phyloP scores from a whole-genome alignment of 2,113 vertebrate genomes.

The Erythrolamprus reginae region DNA sequence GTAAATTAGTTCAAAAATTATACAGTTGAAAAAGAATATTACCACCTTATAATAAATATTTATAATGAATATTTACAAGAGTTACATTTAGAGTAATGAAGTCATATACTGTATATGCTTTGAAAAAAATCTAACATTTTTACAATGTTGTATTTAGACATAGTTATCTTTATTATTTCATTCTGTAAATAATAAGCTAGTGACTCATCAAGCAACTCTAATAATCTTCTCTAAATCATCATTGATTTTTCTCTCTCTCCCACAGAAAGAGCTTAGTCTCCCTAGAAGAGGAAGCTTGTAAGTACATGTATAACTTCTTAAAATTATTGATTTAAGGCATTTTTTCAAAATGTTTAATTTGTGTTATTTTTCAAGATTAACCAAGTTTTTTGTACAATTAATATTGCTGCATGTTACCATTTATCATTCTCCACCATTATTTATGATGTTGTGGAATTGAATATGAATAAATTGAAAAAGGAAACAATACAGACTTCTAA shows the following conservation, averaged over 20 bases:
- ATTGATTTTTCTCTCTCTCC: conserved; percentile 39
- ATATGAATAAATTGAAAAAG: not conserved
- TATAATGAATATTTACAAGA: not conserved
- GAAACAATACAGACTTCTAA: not conserved
- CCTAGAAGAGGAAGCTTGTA: conserved; percentile 98
- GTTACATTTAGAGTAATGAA: fast-evolving
- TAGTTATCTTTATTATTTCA: not conserved
- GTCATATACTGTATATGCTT: not conserved
- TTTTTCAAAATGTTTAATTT: not conserved
- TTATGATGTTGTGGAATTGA: not conserved
- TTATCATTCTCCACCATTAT: not conserved
- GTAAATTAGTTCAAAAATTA: not conserved
- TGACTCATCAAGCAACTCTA: not conserved
- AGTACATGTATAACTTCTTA: conserved; percentile 73
- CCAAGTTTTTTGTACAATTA: conserved; percentile 24
- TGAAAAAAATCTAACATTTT: not conserved
- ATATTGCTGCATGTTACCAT: not conserved
- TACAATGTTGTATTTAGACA: not conserved
- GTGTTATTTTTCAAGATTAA: not conserved
- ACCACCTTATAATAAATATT: too few species aligned
- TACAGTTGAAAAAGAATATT: not conserved
- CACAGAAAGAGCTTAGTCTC: conserved; percentile 95
- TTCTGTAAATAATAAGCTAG: not conserved
- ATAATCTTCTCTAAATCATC: not conserved
- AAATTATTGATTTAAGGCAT: not conserved